Base-by-base conservation (phyloP, 2,888 invertebrate species). In the Allolobophora icterica region DNA sequence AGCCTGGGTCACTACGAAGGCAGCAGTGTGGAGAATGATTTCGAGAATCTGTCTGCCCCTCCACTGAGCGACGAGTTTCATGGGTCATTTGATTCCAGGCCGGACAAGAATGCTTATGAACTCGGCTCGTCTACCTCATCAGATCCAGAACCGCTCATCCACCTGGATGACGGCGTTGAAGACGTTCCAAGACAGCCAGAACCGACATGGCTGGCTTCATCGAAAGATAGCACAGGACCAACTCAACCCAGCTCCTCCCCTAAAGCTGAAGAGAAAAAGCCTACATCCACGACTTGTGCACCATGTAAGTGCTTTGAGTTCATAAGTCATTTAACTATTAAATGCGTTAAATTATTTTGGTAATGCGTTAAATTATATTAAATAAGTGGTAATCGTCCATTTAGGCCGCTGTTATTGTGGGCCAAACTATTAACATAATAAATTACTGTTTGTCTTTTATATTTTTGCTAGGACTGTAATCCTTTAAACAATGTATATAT, bases 21-120 rank as follows among this genome's bases (percentile, higher is more conserved):
- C 91, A 90, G 84, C 40, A 92, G 89, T 91, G 92, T 92, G 91
- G 93, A 93, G 89, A 92, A 92, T 89, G 93, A 92, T 84, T 93
- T 93, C 91, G 93, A 93, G 91, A 93, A 92, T 89, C 90, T 93
- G 89, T 87, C 87, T 34, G 87, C 87, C 87, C 35, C 34, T 87
- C n/a, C 35, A 24, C 5, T 87, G 87, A 87, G 35, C 87, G 87
- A 87, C 15, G 87, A 87, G 35, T 87, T 87, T 5, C 34, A 87
- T 35, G 87, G 87, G 34, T 87, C 87, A 24, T 87, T 87, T 38
- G 87, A 87, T 35, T 87, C 34, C 38, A 34, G 24, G 34, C 35
- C 87, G 34, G 87, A 87, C 35, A 87, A 87, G 87, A 87, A 87
- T 34, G 35, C 38, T 87, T 34, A 87, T 35, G 35, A 87, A 24